A percentile compares a stretch with the other conserved stretches of the same genome.
These are phyloP conservation scores for Stenotaenia linearis DNA, from an alignment of 2,888 invertebrate species.

Conservation along the genomic window DNA sequence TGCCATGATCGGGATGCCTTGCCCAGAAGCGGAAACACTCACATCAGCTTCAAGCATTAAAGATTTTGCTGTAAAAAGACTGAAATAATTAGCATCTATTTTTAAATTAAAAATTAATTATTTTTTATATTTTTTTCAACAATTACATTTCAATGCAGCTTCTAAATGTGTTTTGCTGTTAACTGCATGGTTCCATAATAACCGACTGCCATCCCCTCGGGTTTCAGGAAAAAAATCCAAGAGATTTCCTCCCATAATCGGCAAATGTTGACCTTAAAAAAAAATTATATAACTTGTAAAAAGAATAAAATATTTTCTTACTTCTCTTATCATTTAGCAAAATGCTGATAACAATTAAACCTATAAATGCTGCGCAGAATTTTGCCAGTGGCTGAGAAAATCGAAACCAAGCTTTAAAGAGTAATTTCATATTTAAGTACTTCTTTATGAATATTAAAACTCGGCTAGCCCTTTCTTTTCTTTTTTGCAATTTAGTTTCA, in stretches of 20 bases:
- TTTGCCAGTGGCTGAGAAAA: conserved; percentile 22
- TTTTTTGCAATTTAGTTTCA: background rate
- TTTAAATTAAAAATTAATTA: background rate
- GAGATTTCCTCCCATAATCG: conserved; percentile 31
- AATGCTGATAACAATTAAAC: conserved; percentile 29
- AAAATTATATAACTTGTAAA: background rate
- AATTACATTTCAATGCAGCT: conserved; percentile 54
- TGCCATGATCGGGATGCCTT: conserved; percentile 72
- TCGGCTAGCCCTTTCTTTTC: background rate
- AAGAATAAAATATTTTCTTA: background rate
- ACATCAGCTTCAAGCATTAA: conserved; percentile 86
- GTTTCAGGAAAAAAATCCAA: conserved; percentile 51
- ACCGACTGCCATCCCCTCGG: conserved; percentile 60
- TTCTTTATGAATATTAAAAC: background rate
- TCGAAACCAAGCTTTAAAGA: conserved; percentile 13
- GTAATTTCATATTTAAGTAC: background rate
- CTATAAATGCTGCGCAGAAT: conserved; percentile 28
- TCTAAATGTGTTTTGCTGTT: conserved; percentile 63
- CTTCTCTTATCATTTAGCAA: conserved; percentile 30
- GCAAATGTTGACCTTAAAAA: conserved; percentile 26
- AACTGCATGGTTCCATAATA: conserved; percentile 81
- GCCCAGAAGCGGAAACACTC: conserved; percentile 43
- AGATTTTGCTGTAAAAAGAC: conserved; percentile 53
- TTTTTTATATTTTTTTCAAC: background rate
- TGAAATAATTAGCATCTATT: no score